These are phyloP conservation scores for Dicranocentrus wangi DNA, from an alignment of 2,888 invertebrate species.

Conservation along the genomic window DNA sequence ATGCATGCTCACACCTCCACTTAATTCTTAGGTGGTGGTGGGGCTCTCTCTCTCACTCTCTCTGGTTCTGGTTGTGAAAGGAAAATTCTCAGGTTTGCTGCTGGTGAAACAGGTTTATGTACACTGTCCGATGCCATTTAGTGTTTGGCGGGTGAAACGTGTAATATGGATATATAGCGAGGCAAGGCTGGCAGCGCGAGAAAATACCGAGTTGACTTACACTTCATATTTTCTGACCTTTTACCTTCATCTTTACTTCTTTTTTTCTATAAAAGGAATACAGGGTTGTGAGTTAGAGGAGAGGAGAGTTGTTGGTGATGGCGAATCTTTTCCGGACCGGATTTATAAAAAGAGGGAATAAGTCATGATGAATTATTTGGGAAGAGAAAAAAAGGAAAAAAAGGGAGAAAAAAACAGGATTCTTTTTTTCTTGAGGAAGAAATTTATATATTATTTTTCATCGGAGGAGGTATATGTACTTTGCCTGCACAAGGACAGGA, in stretches of 20 bases:
- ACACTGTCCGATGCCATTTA: slow-evolving; percentile 14
- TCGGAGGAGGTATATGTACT: no score
- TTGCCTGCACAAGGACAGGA: no score
- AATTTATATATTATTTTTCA: no score
- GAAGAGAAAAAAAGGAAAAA: no score
- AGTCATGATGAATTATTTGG: slow-evolving; percentile 60
- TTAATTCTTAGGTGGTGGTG: not conserved
- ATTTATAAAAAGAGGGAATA: slow-evolving; percentile 57
- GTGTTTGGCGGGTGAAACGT: not conserved
- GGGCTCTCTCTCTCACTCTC: not conserved
- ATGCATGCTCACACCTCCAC: not conserved
- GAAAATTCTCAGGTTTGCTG: no score
- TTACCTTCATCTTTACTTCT: slow-evolving; percentile 32
- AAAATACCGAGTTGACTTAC: slow-evolving; percentile 8
- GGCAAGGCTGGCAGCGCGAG: no score
- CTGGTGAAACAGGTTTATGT: no score
- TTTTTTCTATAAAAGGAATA: not conserved
- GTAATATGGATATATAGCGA: no score
- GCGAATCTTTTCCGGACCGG: slow-evolving; percentile 56
- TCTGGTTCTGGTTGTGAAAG: no score
- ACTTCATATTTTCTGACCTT: slow-evolving; percentile 51
- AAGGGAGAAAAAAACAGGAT: no score
- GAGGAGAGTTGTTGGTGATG: slow-evolving; percentile 32
- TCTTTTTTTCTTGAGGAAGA: no score
- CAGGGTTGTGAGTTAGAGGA: slow-evolving; percentile 13